These are phyloP conservation scores for Gambelia wislizenii DNA, from an alignment of 2,797 vertebrate species.

Conservation along the genomic window DNA sequence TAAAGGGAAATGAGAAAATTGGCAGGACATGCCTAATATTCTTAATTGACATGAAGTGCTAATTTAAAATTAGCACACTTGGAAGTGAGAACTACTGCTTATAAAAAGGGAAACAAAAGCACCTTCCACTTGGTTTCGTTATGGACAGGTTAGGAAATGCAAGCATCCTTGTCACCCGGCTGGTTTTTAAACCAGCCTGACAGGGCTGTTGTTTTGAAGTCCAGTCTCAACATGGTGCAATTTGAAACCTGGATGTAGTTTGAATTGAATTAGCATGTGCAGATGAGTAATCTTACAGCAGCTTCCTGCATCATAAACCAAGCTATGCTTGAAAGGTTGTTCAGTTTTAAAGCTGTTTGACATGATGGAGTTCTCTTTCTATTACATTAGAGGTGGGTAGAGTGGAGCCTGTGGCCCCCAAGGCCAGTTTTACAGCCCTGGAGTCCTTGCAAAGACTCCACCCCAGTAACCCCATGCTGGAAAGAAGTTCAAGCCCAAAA, in stretches of 20 bases:
- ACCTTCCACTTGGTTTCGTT: constrained; percentile 13
- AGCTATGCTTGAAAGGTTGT: not conserved
- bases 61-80: not conserved
- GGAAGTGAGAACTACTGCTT: not conserved
- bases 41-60: constrained; percentile 8
- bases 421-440: too few species aligned
- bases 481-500: too few species aligned
- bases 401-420: too few species aligned
- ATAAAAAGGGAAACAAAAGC: constrained; percentile 7
- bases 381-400: not conserved
- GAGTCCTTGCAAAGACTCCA: too few species aligned
- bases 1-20: constrained; percentile 1
- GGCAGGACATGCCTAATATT: not conserved
- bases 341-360: not conserved
- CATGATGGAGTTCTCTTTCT: not conserved
- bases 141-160: not conserved
- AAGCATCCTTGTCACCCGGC: not conserved
- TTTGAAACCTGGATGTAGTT: not conserved
- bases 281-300: not conserved
- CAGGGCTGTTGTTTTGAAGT: not conserved
- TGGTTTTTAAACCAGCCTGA: constrained; percentile 3
- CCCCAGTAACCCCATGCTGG: too few species aligned
- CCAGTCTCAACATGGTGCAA: constrained; percentile 10
- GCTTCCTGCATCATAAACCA: not conserved
- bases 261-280: not conserved